Evolutionary conservation across 2,888 invertebrate genomes (phyloP).

Genomic region (Xylota sylvarum): DNA sequence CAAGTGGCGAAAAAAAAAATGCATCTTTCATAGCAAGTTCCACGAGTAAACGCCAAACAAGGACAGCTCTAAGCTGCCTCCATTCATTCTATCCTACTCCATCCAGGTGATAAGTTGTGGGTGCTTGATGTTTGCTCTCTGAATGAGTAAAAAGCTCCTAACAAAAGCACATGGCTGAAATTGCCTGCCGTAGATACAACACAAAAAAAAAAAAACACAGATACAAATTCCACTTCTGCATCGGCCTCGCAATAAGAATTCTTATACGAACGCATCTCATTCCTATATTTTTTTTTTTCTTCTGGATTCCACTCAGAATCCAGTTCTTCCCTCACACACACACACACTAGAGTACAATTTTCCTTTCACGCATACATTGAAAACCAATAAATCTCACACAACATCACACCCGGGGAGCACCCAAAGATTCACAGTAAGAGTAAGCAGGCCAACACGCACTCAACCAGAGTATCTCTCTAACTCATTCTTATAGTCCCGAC

Average conservation of each 20-base stretch:
- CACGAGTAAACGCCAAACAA: slow-evolving; percentile 29
- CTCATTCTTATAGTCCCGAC: slow-evolving; percentile 68
- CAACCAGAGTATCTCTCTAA: slow-evolving; percentile 43
- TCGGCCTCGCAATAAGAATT: slow-evolving; percentile 56
- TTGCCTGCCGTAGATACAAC: not conserved
- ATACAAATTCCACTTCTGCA: slow-evolving; percentile 59
- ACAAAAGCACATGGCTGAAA: slow-evolving; percentile 71
- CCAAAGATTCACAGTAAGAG: slow-evolving; percentile 54
- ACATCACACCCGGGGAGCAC: slow-evolving; percentile 66
- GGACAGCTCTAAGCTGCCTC: slow-evolving; percentile 47
- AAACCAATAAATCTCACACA: slow-evolving; percentile 52
- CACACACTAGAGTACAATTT: slow-evolving; percentile 35
- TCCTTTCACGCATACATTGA: slow-evolving; percentile 51
- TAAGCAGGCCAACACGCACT: slow-evolving; percentile 65
- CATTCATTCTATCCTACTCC: slow-evolving; percentile 51
- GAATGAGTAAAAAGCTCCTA: slow-evolving; percentile 57
- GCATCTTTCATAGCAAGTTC: slow-evolving; percentile 32
- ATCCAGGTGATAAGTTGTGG: slow-evolving; percentile 65
- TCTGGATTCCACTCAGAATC: slow-evolving; percentile 77
- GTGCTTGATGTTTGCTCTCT: slow-evolving; percentile 60
- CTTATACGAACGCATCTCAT: slow-evolving; percentile 70
- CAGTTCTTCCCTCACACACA: slow-evolving; percentile 69
- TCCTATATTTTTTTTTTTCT: slow-evolving; percentile 40
- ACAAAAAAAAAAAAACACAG: not conserved
- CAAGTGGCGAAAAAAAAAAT: slow-evolving; percentile 40